phyloP scores from a whole-genome alignment of 2,797 vertebrate genomes.

The Neosalanx taihuensis region DNA sequence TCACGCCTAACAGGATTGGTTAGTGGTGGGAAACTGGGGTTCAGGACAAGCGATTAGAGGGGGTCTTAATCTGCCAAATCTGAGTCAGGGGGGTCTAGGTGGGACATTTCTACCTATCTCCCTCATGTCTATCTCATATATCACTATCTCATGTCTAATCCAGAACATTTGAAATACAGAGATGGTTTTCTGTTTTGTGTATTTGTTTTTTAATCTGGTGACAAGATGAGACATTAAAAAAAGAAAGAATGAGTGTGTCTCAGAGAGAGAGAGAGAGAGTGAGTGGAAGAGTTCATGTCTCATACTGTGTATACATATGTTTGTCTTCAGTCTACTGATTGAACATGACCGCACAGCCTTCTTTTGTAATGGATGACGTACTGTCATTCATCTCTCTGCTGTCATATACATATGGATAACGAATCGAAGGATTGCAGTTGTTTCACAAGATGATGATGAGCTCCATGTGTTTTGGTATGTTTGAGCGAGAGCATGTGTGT shows the following conservation, averaged over 20 bases:
- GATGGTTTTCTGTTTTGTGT: not conserved
- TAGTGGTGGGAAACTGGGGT: constrained; percentile 50
- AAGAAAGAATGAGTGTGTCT: not conserved
- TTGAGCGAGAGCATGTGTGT: constrained; percentile 6
- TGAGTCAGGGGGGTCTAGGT: constrained; percentile 11
- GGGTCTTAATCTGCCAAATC: constrained; percentile 35
- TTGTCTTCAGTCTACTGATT: not conserved
- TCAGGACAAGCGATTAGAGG: constrained; percentile 45
- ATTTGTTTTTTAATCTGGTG: not conserved
- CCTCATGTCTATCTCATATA: not conserved
- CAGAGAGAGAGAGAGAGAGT: not conserved
- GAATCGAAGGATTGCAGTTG: too few relatives aligned
- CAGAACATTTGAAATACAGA: constrained; percentile 16
- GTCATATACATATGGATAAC: too few relatives aligned
- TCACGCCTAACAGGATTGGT: constrained; percentile 70
- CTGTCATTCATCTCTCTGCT: too few relatives aligned
- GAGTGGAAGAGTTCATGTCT: not conserved
- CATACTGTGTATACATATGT: too few relatives aligned
- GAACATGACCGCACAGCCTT: not conserved
- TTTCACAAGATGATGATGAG: not conserved
- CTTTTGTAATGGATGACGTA: not conserved
- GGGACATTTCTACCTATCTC: not conserved
- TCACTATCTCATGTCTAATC: not conserved
- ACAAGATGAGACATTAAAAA: not conserved
- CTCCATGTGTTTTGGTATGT: not conserved